Base-by-base conservation (phyloP, 2,888 invertebrate genomes). In the Gari tellinella region DNA sequence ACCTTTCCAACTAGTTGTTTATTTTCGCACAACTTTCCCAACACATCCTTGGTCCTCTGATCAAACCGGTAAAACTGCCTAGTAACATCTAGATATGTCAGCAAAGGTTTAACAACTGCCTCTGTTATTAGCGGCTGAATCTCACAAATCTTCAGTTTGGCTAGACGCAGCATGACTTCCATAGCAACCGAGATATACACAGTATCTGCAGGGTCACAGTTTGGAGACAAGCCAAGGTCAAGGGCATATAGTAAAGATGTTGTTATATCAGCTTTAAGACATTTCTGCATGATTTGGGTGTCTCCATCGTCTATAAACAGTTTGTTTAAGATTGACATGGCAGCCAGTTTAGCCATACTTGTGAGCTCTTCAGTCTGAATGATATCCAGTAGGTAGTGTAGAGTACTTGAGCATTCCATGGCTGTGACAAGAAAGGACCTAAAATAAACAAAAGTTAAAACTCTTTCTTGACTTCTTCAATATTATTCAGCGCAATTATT, bases 1-100 rank as follows among this genome's bases (percentile, higher is more conserved):
- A 83, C 78, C 23, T 75, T 80, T 17, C 81, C 83, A 60, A 82
- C 65, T n/a, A 85, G 55, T 41, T 80, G 82, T 67, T 79, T 76
- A 14, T 78, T 75, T 57, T 82, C 82, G 70, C 75, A 78, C n/a
- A 74, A 43, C 4, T 56, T 40, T 40, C 43, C 25, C 40, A 79
- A 26, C 14, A 38, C 5, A 7, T 3, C 8, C 41, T 48, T 65
- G 3, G 55, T 26, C 17, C 53, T 57, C n/a, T 10, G 0, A 15
- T 63, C 68, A 64, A 72, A 78, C 55, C 46, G 49, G 38, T 70
- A 83, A 56, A 81, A 82, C 10, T 67, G 48, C 14, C 73, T 53
- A 23, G 60, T 46, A 0, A 60, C 52, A 57, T 85, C 72, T 12
- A 80, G 23, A 51, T 80, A 72, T 19, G 49, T 56, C 17, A 85